phyloP scores from a whole-genome alignment of 2,797 vertebrate species.

The Darevskia nairensis region DNA sequence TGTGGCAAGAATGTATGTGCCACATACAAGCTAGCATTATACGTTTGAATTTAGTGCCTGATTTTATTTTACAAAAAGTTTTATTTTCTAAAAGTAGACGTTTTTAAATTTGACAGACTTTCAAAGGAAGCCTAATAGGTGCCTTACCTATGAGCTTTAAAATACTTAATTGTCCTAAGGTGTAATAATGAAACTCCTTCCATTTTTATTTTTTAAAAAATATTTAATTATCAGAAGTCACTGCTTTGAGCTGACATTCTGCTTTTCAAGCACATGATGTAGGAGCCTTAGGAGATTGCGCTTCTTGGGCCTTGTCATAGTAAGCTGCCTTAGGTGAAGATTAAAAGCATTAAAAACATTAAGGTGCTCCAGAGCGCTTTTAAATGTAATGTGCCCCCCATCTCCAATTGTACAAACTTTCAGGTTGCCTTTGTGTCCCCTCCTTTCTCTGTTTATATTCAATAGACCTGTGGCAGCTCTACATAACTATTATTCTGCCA shows the following conservation, averaged over 20 bases:
- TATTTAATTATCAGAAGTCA: no score
- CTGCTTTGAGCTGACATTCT: not conserved
- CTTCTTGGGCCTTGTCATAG: not conserved
- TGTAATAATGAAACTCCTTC: not conserved
- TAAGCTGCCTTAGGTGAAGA: not conserved
- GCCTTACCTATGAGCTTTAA: not conserved
- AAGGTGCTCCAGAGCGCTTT: not conserved
- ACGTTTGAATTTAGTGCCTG: constrained; percentile 54
- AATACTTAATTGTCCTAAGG: not conserved
- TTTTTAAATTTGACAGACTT: not conserved
- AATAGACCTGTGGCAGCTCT: no score
- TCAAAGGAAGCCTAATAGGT: not conserved
- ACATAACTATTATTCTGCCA: no score
- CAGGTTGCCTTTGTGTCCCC: not conserved
- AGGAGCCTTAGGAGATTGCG: not conserved
- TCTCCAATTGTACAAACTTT: no score
- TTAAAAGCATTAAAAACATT: not conserved
- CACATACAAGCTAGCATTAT: constrained; percentile 61
- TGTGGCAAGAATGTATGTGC: constrained; percentile 57
- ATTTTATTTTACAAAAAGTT: not conserved
- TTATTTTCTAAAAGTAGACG: not conserved
- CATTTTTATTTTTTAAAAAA: not conserved
- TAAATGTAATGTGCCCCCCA: not conserved
- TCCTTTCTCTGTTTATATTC: no score
- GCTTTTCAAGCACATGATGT: not conserved